phyloP scores from a whole-genome alignment of 1,140 invertebrate genomes.

The Littorina saxatilis region DNA sequence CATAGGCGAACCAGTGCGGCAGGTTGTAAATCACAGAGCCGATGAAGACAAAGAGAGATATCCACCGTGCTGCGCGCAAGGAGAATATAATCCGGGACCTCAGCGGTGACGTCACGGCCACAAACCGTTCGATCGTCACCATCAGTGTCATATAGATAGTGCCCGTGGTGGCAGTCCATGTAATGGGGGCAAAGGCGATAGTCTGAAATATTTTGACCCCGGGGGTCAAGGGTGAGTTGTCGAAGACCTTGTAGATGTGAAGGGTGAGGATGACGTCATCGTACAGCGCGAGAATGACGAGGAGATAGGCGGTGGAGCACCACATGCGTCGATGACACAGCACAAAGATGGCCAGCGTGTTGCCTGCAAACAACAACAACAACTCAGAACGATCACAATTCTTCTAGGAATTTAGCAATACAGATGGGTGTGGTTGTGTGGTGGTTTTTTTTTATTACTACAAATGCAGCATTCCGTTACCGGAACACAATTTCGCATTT shows the following conservation, averaged over 20 bases:
- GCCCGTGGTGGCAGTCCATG: conserved; percentile 84
- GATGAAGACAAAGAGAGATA: conserved; percentile 31
- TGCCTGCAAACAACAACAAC: neutral
- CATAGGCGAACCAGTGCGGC: conserved; percentile 30
- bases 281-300: conserved; percentile 13
- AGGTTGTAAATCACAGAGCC: conserved; percentile 35
- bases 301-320: conserved; percentile 33
- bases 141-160: conserved; percentile 85
- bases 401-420: neutral
- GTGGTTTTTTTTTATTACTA: neutral
- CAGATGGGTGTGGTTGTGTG: neutral
- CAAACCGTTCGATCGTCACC: conserved; percentile 35
- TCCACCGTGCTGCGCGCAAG: conserved; percentile 16
- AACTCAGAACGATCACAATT: neutral
- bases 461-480: no score
- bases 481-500: no score
- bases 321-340: conserved; percentile 27
- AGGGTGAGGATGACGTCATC: conserved; percentile 20
- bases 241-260: conserved; percentile 20
- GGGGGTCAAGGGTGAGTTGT: neutral
- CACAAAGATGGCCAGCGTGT: conserved; percentile 22
- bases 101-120: conserved; percentile 32
- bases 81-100: conserved; percentile 39
- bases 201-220: conserved; percentile 74
- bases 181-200: conserved; percentile 77